phyloP scores from a whole-genome alignment of 1,140 invertebrate species.

The Drosophila ogumai region DNA sequence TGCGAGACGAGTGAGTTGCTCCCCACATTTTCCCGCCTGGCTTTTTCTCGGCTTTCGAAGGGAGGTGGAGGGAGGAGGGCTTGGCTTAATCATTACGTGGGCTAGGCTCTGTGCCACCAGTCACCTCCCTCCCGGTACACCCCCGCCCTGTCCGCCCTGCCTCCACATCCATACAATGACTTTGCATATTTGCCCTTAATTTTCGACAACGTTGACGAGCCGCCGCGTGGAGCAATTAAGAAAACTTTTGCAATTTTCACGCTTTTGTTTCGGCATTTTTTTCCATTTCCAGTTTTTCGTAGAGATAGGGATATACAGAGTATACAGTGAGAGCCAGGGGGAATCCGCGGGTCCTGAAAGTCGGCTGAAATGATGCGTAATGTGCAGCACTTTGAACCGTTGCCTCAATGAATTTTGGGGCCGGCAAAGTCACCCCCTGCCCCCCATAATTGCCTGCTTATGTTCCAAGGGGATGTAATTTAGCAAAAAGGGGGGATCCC shows the following conservation, averaged over 20 bases:
- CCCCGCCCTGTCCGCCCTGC: constrained; percentile 1
- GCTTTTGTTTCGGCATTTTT: constrained; percentile 69
- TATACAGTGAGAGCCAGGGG: neutral
- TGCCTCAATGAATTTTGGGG: constrained; percentile 64
- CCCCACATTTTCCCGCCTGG: neutral
- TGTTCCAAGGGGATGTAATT: constrained; percentile 21
- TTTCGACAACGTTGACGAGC: constrained; percentile 62
- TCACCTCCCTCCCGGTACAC: neutral
- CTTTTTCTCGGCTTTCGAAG: neutral
- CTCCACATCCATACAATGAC: constrained; percentile 58
- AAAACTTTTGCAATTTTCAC: constrained; percentile 82
- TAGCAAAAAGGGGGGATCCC: constrained; percentile 2
- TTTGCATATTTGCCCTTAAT: constrained; percentile 81
- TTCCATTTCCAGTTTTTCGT: constrained; percentile 11
- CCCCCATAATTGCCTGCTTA: constrained; percentile 62
- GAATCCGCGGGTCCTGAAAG: constrained; percentile 12
- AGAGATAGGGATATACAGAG: constrained; percentile 12
- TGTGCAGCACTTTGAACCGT: constrained; percentile 79
- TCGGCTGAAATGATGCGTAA: constrained; percentile 69
- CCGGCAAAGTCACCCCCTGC: constrained; percentile 3
- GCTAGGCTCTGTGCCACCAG: constrained; percentile 20
- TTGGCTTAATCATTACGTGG: constrained; percentile 69
- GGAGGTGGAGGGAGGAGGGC: constrained; percentile 15
- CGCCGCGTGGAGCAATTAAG: constrained; percentile 70
- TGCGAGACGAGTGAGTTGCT: constrained; percentile 12